Base-by-base conservation (phyloP, 2,888 invertebrate species). In the Drosophila subquinaria region DNA sequence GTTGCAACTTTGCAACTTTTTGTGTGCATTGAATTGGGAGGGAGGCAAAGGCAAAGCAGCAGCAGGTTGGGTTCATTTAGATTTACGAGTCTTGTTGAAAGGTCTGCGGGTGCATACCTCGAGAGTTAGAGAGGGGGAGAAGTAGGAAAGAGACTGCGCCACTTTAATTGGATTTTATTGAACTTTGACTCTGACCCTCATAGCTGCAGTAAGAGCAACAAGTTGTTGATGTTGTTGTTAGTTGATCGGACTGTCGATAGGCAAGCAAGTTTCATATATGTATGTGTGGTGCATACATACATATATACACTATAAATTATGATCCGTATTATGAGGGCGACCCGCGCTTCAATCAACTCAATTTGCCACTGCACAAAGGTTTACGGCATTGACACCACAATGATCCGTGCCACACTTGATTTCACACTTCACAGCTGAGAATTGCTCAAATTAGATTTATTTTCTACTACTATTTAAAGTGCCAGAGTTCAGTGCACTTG, bases 121-220 rank as follows among this genome's bases (percentile, higher is more conserved):
- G 9, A 42, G 17, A 33, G 45, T 35, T 40, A 3, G 9, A 3
- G 5, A 17, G 45, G 48, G 55, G 10, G 48, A 11, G 27, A 23
- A 38, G 48, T 11, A n/a, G 42, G 47, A 13, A 27, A 3, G 27
- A n/a, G 27, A n/a, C 56, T 75, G 82, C 75, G 79, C 81, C 72
- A 67, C 73, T 81, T 87, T 87, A 90, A 90, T 90, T 90, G 90
- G 79, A 81, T 87, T 89, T 87, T 88, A 90, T 90, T 90, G 89
- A 90, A 90, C 90, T 90, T 79, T 89, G 89, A 88, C 90, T 87
- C 86, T 82, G 85, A 87, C 85, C 84, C 87, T 80, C 87, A 84
- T 73, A 72, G 83, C 72, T 38, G 38, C 38, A 69, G 80, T 71
- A 70, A 76, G 67, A 65, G 76, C 79, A 76, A 79, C 73, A 73